Conservation (phyloP, 2,113 vertebrate genomes). For the Crotalus tigris region DNA sequence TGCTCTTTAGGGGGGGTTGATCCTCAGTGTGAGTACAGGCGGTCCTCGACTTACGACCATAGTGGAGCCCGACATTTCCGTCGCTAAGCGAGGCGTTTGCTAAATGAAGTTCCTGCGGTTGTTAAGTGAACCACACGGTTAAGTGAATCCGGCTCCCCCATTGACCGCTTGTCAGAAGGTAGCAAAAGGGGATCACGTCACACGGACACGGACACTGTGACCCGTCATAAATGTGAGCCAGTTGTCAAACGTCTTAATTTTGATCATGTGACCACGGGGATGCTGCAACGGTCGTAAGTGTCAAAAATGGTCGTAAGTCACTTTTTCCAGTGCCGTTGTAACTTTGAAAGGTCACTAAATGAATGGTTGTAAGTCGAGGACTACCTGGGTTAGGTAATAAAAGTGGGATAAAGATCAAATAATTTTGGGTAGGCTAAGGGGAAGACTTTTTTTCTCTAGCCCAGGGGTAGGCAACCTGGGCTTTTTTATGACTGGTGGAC, state of each 20-base stretch:
- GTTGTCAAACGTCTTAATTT: neutral
- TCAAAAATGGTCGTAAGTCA: neutral
- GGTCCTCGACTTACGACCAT: neutral
- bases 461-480: too few species aligned
- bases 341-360: neutral
- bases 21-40: neutral
- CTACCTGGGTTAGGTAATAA: neutral
- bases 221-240: neutral
- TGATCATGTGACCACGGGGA: neutral
- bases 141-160: neutral
- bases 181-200: neutral
- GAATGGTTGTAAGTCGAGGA: neutral
- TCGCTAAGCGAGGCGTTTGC: neutral
- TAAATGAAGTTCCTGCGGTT: neutral
- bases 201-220: accelerated
- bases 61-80: neutral
- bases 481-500: too few species aligned
- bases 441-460: too few species aligned
- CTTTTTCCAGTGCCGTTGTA: neutral
- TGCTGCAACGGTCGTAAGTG: too few species aligned
- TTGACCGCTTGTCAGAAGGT: neutral
- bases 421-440: neutral
- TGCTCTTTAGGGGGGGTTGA: neutral
- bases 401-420: neutral
- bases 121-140: neutral